Conservation (phyloP, 2,113 vertebrate species). For the Tetraodon nigroviridis region DNA sequence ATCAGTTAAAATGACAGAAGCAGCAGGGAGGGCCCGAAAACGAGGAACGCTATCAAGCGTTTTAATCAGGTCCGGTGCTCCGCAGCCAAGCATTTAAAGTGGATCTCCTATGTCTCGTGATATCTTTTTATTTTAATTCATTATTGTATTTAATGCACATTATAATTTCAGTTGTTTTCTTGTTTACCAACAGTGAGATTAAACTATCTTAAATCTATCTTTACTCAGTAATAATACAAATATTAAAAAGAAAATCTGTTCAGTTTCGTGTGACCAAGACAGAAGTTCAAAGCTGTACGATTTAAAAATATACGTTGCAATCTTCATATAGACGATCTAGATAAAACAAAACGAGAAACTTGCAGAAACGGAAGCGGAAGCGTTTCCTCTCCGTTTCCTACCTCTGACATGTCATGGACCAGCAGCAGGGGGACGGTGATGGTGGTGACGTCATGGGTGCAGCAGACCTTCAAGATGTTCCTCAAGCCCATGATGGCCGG, state of each 20-base stretch:
- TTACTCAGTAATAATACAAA: too few relatives aligned
- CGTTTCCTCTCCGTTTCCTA: slow-evolving; percentile 56
- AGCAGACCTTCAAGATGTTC: slow-evolving; percentile 98
- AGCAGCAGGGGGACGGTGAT: slow-evolving; percentile 91
- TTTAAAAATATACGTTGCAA: too few relatives aligned
- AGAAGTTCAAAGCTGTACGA: too few relatives aligned
- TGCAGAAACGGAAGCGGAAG: too few relatives aligned
- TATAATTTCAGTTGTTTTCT: too few relatives aligned
- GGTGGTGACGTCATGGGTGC: slow-evolving; percentile 93
- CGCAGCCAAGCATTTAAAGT: neutral
- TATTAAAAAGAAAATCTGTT: too few relatives aligned
- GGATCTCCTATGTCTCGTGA: too few relatives aligned
- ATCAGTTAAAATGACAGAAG: neutral
- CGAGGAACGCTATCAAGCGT: neutral
- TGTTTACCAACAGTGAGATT: neutral
- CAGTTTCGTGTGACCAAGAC: too few relatives aligned
- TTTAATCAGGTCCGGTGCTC: slow-evolving; percentile 4
- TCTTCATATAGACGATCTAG: too few relatives aligned
- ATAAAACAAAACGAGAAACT: too few relatives aligned
- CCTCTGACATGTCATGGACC: slow-evolving; percentile 97
- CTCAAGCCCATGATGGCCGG: slow-evolving; percentile 96
- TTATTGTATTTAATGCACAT: too few relatives aligned
- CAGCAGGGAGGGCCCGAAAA: neutral
- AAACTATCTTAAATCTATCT: neutral
- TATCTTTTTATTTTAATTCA: too few relatives aligned